A percentile compares a stretch with the other conserved stretches of the same genome.
These are phyloP conservation scores for Eurystomus gularis DNA, from an alignment of 2,113 vertebrate species.

Conservation along the genomic window DNA sequence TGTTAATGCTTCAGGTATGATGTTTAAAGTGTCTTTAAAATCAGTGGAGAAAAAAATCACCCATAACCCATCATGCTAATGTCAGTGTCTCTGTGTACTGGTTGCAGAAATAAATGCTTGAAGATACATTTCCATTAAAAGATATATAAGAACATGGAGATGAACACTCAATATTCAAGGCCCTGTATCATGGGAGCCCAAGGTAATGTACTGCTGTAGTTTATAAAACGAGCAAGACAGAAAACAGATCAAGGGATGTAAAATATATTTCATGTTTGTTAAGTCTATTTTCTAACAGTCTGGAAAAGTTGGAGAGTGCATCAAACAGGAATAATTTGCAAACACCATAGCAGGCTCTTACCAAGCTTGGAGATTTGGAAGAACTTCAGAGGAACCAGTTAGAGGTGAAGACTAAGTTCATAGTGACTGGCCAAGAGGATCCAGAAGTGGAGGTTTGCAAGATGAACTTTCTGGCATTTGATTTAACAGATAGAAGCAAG, in stretches of 20 bases:
- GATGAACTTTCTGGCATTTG: neutral
- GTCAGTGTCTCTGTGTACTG: neutral
- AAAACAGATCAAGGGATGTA: neutral
- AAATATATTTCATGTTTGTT: neutral
- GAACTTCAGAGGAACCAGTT: neutral
- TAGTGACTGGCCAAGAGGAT: neutral
- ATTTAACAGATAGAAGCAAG: neutral
- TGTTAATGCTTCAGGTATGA: neutral
- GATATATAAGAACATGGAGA: neutral
- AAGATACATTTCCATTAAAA: neutral
- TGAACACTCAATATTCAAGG: neutral
- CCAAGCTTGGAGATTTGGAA: neutral
- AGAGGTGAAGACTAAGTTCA: neutral
- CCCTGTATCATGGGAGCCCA: neutral
- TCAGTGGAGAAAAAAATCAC: neutral
- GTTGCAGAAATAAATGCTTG: neutral
- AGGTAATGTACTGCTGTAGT: neutral
- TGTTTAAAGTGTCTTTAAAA: neutral
- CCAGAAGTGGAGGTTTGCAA: neutral
- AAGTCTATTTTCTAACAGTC: neutral
- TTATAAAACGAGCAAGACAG: neutral
- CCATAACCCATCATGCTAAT: neutral
- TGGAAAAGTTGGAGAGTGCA: neutral
- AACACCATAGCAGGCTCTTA: neutral
- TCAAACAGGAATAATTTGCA: neutral